phyloP scores from a whole-genome alignment of 2,797 vertebrate species.

The Gouania willdenowi region DNA sequence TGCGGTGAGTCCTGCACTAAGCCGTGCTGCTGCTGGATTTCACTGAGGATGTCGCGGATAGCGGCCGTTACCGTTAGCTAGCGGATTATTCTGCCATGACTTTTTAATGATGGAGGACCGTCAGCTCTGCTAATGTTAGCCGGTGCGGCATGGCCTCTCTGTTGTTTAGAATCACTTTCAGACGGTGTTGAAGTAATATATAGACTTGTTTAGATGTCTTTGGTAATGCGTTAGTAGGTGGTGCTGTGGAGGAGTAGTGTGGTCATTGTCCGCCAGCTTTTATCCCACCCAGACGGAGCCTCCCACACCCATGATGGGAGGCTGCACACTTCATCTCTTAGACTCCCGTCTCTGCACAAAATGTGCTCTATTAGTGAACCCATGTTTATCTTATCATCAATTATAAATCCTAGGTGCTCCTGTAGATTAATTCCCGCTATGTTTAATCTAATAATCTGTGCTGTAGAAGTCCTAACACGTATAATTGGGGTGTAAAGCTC shows the following conservation, averaged over 20 bases:
- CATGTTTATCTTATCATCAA: too few relatives aligned
- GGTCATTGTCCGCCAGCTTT: conserved; percentile 48
- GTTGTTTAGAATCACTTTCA: neutral
- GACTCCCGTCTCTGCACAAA: conserved; percentile 1
- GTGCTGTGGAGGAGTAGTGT: conserved; percentile 1
- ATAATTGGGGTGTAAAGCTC: conserved; percentile 26
- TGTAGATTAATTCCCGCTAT: too few relatives aligned
- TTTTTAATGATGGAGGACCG: conserved; percentile 70
- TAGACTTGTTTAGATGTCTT: neutral
- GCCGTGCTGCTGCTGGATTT: neutral
- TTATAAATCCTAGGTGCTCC: too few relatives aligned
- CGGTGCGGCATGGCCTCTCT: conserved; percentile 4
- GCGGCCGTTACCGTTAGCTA: conserved; percentile 49
- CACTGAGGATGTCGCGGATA: conserved; percentile 34
- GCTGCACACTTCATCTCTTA: conserved; percentile 13
- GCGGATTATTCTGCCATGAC: conserved; percentile 72
- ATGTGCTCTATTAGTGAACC: too few relatives aligned
- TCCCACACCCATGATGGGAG: conserved; percentile 62
- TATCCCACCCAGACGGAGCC: conserved; percentile 57
- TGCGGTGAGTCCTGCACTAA: conserved; percentile 53
- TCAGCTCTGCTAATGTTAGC: conserved; percentile 53
- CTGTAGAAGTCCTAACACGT: conserved; percentile 4
- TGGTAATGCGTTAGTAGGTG: neutral
- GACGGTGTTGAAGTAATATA: neutral
- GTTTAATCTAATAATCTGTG: neutral